Conservation (phyloP, 1,140 invertebrate species). For the Cherax destructor region DNA sequence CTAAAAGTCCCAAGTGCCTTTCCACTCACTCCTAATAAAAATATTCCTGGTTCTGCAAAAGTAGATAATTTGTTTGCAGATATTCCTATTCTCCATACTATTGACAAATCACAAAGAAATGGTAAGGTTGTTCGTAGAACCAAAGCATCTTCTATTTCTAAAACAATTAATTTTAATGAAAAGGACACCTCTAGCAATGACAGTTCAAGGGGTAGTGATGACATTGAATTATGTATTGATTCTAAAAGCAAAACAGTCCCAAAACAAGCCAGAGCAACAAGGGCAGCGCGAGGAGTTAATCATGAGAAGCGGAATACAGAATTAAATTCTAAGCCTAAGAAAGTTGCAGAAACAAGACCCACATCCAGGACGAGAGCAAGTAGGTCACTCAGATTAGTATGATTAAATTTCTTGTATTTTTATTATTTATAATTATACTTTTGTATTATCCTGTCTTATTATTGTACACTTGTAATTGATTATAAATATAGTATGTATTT, state of each 20-base stretch:
- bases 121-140: not conserved
- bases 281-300: not conserved
- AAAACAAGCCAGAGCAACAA: not conserved
- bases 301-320: not conserved
- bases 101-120: not conserved
- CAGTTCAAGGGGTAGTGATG: slow-evolving; percentile 5
- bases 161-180: not conserved
- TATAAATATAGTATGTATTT: not conserved
- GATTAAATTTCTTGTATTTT: not conserved
- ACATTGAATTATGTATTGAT: not conserved
- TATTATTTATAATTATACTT: not conserved
- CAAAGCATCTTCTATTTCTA: not conserved
- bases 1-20: slow-evolving; percentile 11
- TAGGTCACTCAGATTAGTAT: slow-evolving; percentile 9
- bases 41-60: not conserved
- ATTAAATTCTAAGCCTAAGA: not conserved
- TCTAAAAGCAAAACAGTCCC: not conserved
- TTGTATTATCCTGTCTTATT: not conserved
- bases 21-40: not conserved
- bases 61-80: not conserved
- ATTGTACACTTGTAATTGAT: not conserved
- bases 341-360: not conserved
- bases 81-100: not conserved
- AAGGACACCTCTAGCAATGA: slow-evolving; percentile 4
- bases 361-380: not conserved